Evolutionary conservation across 2,797 vertebrate genomes (phyloP).

Genomic region (Neoniphon sammara): DNA sequence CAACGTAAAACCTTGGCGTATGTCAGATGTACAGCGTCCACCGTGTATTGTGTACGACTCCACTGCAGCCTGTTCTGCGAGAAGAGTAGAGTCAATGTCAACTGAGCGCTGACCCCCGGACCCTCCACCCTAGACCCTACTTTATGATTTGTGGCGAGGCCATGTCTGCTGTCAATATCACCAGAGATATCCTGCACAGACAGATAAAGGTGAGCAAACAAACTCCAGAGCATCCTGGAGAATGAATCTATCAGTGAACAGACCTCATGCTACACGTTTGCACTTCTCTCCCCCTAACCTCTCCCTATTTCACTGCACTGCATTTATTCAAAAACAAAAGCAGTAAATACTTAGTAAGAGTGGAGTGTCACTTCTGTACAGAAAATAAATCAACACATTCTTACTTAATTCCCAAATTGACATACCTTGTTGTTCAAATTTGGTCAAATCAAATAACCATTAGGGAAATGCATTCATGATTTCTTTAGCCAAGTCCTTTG

Average conservation of each 20-base stretch:
- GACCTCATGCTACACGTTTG: background rate
- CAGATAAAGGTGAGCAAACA: conserved; percentile 84
- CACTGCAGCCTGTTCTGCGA: conserved; percentile 44
- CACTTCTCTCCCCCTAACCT: background rate
- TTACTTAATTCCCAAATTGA: background rate
- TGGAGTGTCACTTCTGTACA: background rate
- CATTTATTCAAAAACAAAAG: background rate
- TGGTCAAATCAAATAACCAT: background rate
- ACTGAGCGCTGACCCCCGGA: conserved; percentile 71
- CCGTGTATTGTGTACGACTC: background rate
- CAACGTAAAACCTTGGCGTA: background rate
- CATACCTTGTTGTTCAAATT: background rate
- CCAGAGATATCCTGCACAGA: conserved; percentile 91
- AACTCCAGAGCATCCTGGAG: background rate
- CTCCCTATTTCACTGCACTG: background rate
- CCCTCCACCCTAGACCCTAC: conserved; percentile 49
- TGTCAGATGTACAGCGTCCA: background rate
- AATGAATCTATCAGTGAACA: background rate
- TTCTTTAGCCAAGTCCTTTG: background rate
- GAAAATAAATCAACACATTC: background rate
- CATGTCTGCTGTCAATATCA: conserved; percentile 95
- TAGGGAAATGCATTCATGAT: background rate
- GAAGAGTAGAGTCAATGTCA: conserved; percentile 67
- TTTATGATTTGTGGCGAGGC: conserved; percentile 76
- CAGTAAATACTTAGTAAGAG: background rate